Base-by-base conservation (phyloP, 2,888 invertebrate genomes). In the Clostera curtula region DNA sequence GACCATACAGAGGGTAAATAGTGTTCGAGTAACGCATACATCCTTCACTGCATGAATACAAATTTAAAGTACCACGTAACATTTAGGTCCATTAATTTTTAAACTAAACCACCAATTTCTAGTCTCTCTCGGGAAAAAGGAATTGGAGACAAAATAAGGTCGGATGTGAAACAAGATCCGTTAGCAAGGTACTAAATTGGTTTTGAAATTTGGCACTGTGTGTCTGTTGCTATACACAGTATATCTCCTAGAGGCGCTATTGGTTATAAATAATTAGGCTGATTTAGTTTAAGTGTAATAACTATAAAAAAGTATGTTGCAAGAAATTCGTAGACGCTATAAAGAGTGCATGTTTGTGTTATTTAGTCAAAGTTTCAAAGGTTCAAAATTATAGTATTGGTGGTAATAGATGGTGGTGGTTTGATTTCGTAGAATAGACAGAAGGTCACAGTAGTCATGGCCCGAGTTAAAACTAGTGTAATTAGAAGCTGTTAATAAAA, bases 111-210 rank as follows among this genome's bases (percentile, higher is more conserved):
- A 70, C 71, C 57, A 62, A 75, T 83, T 83, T 80, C 61, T 82
- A 83, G 82, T 80, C 79, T 68, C 69, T 71, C 66, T 73, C 79
- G 74, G 76, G 71, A 53, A 72, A 69, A 67, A 76, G 79, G 68
- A 76, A 73, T 73, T 76, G 83, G 79, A 75, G 80, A 63, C 71
- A 76, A 73, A 82, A 80, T 80, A 80, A 75, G 63, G 67, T 83
- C 58, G 83, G 77, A 66, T 79, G 80, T 68, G 75, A 80, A 59
- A 71, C 80, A 62, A 77, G 77, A 70, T 69, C 79, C 50, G 60
- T 75, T 61, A 76, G 74, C 65, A 71, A 82, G 83, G 83, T 83
- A 83, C 80, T 68, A 61, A 52, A 62, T 56, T 42, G 56, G 47
- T 51, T 51, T 54, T 53, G 47, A 52, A 61, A 63, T 63, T 63